These are phyloP conservation scores for Drosophila takahashii DNA, from an alignment of 1,140 invertebrate species.

Conservation along the genomic window DNA sequence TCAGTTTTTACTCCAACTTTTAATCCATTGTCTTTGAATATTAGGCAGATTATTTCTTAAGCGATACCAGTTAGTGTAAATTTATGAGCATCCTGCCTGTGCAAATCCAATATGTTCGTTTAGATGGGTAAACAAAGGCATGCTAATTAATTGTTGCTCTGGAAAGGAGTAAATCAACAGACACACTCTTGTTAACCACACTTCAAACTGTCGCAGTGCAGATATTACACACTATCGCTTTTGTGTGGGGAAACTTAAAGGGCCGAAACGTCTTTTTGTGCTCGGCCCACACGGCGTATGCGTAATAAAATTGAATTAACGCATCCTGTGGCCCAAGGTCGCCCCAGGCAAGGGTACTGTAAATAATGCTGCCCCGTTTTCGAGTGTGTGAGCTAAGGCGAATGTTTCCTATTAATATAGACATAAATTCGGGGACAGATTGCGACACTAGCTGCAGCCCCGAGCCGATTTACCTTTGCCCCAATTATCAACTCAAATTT, in stretches of 20 bases:
- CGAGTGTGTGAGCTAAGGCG: constrained; percentile 1
- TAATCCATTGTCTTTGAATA: background rate
- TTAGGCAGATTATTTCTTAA: background rate
- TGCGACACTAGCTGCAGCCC: constrained; percentile 35
- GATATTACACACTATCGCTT: constrained; percentile 27
- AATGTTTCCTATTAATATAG: constrained; percentile 69
- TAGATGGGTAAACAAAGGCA: constrained; percentile 21
- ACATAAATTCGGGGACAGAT: constrained; percentile 58
- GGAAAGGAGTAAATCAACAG: constrained; percentile 18
- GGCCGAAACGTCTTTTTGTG: constrained; percentile 45
- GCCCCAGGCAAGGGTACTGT: constrained; percentile 38
- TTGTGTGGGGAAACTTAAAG: constrained; percentile 2
- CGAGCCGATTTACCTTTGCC: constrained; percentile 43
- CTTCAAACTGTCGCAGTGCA: constrained; percentile 68
- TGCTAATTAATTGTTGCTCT: constrained; percentile 36
- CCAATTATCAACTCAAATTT: constrained; percentile 64
- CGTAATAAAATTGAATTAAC: constrained; percentile 77
- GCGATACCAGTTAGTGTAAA: background rate
- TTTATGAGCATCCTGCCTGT: background rate
- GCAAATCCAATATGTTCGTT: background rate
- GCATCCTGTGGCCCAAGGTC: constrained; percentile 54
- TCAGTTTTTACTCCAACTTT: no score
- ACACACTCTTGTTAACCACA: constrained; percentile 16
- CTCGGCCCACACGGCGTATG: constrained; percentile 58
- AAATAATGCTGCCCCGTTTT: constrained; percentile 37